These are phyloP conservation scores for Cotesia congregata DNA, from an alignment of 2,888 invertebrate genomes.

Conservation along the genomic window DNA sequence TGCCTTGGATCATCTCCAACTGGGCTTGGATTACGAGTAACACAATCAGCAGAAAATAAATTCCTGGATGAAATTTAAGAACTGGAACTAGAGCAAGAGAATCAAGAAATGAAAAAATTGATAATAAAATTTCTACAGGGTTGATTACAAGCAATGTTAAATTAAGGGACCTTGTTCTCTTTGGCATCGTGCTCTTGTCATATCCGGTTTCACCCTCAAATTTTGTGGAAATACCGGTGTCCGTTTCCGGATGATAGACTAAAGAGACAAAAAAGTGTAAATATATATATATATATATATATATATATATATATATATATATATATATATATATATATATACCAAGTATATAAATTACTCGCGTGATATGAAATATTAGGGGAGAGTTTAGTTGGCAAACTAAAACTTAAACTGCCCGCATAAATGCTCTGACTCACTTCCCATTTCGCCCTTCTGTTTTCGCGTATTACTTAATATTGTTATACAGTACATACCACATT, in stretches of 20 bases:
- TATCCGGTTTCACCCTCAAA: slow-evolving; percentile 42
- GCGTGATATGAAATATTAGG: slow-evolving; percentile 30
- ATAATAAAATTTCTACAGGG: slow-evolving; percentile 24
- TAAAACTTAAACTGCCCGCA: slow-evolving; percentile 35
- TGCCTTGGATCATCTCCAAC: slow-evolving; percentile 4
- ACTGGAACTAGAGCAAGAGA: neutral
- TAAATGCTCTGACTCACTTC: slow-evolving; percentile 33
- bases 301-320: too few relatives aligned
- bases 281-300: neutral
- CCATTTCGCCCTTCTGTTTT: slow-evolving; percentile 27
- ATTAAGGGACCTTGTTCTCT: neutral
- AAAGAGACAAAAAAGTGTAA: neutral
- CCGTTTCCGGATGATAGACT: slow-evolving; percentile 38
- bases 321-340: neutral
- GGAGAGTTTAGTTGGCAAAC: slow-evolving; percentile 29
- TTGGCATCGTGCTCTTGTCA: neutral
- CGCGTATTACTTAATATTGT: slow-evolving; percentile 10
- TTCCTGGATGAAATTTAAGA: neutral
- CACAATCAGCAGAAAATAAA: slow-evolving; percentile 3
- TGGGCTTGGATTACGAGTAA: neutral
- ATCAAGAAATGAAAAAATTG: slow-evolving; percentile 23
- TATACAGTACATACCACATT: neutral
- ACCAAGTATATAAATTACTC: neutral
- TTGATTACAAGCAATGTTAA: neutral
- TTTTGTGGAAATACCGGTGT: slow-evolving; percentile 38